Base-by-base conservation (phyloP, 1,140 invertebrate genomes). In the Plutomurus gul region DNA sequence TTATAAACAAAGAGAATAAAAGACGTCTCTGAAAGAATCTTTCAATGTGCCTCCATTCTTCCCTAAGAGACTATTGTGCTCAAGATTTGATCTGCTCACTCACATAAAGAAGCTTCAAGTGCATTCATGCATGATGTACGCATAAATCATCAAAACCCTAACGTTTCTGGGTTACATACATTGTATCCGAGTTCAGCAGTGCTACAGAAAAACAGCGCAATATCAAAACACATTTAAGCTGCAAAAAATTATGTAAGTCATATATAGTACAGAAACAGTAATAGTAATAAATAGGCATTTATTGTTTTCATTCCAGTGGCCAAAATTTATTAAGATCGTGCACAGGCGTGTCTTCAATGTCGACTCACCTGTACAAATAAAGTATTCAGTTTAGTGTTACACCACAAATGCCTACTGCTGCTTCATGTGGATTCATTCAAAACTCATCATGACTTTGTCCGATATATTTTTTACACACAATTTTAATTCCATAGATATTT, bases 251-350 rank as follows among this genome's bases (percentile, higher is more conserved):
- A 36, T 36, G 16, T 36, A 36, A 60, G 13, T 2, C 13, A 36
- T 33, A 60, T 65, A 33, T 65, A 65, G 36, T n/a, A 16, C 27
- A n/a, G 56, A 60, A 65, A 65, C 51, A 3, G 30, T 4, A 47
- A 16, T 30, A n/a, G 27, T 33, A 36, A 27, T 65, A 30, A 65
- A 65, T 13, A 16, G 16, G n/a, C n/a, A 30, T 11, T 65, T 36
- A 4, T 10, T 36, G 30, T 65, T 22, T 7, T n/a, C 25, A 51
- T 5, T 51, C 56, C 56, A 65, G 36, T 65, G 56, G 36, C 56
- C 56, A 65, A 33, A 65, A 65, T 65, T 65, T 65, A 65, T 65
- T 65, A 36, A 65, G 30, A 16, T 65, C 56, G 56, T 65, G 56
- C 25, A 13, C 27, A 65, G 56, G 56, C 36, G 56, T 65, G 56